phyloP scores from a whole-genome alignment of 1,140 invertebrate genomes.

The Sycobia sp. region DNA sequence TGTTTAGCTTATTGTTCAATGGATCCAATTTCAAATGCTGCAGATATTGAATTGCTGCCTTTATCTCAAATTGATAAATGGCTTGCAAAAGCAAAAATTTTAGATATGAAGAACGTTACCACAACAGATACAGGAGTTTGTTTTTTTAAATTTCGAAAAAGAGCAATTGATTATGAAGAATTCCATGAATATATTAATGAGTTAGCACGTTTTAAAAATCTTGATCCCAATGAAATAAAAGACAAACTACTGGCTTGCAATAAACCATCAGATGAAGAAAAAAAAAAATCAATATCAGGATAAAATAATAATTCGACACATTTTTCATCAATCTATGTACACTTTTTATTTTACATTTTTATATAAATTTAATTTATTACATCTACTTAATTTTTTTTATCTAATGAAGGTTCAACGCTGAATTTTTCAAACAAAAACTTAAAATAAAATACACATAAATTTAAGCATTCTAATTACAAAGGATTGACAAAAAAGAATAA shows the following conservation, averaged over 20 bases:
- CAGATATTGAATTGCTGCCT: conserved; percentile 43
- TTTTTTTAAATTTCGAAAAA: conserved; percentile 68
- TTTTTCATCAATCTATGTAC: conserved; percentile 36
- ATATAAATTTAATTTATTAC: no score
- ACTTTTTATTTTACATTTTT: conserved; percentile 39
- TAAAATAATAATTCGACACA: conserved; percentile 7
- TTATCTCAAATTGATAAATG: conserved; percentile 70
- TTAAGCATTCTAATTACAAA: no score
- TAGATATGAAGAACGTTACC: conserved; percentile 67
- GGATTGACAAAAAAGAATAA: no score
- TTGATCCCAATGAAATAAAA: conserved; percentile 42
- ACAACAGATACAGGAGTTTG: conserved; percentile 67
- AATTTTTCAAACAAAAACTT: no score
- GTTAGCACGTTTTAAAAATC: conserved; percentile 35
- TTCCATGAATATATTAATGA: conserved; percentile 42
- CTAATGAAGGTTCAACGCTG: no score
- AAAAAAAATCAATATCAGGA: no score
- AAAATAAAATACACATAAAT: no score
- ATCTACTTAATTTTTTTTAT: no score
- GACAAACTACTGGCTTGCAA: conserved; percentile 39
- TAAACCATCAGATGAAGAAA: no score
- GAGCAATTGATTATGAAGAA: conserved; percentile 43
- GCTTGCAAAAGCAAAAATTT: conserved; percentile 69
- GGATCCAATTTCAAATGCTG: conserved; percentile 40
- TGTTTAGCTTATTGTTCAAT: conserved; percentile 43